Evolutionary conservation across 2,113 vertebrate genomes (phyloP).

Genomic region (Clarias batrachus): DNA sequence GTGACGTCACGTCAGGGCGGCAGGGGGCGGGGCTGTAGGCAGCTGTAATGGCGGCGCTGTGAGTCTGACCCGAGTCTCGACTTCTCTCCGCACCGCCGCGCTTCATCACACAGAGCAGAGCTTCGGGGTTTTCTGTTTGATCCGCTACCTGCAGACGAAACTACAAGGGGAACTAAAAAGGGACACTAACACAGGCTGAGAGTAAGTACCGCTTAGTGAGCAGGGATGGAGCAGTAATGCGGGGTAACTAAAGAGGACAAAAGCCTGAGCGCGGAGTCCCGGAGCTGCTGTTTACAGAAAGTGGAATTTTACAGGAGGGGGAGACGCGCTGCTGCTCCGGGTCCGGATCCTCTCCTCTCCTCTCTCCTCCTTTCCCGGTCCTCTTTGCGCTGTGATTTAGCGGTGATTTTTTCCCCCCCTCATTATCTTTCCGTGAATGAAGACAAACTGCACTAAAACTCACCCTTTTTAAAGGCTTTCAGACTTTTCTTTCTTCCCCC

Average conservation of each 20-base stretch:
- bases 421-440: background rate
- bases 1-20: background rate
- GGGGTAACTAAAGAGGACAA: background rate
- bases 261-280: background rate
- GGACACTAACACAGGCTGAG: background rate
- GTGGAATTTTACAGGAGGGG: background rate
- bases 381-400: no score
- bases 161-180: background rate
- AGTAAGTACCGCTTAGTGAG: background rate
- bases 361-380: no score
- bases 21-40: background rate
- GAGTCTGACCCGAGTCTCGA: background rate
- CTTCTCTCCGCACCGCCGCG: background rate
- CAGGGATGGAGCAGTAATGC: background rate
- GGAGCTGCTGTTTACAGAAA: conserved; percentile 18
- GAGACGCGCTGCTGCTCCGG: background rate
- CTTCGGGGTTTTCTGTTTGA: background rate
- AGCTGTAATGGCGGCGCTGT: conserved; percentile 20
- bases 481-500: background rate
- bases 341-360: no score
- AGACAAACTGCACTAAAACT: background rate
- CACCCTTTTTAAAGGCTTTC: background rate
- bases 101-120: no score
- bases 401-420: background rate
- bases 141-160: background rate